Evolutionary conservation across 2,888 invertebrate genomes (phyloP), one percentile per base, ranked within the genome.

Genomic region (Cyclophora punctaria): DNA sequence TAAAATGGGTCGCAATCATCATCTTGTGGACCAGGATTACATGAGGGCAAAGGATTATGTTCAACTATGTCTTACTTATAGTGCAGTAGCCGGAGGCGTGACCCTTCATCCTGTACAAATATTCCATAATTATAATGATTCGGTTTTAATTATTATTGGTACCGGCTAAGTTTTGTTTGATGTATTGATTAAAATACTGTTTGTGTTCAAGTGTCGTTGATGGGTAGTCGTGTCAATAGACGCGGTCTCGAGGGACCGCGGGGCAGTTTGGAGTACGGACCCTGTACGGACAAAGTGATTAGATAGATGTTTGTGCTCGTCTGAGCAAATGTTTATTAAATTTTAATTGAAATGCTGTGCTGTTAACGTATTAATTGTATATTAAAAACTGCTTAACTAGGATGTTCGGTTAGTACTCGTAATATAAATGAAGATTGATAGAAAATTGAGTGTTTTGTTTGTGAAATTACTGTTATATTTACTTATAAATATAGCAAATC

Each of bases 61-160:
- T 54, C 52, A 71, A 71, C 71, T 68, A 71, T 69, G 71, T 64
- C 69, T 71, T 66, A 71, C 65, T 67, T 71, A 67, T 66, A 69
- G 71, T 62, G 65, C 57, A 61, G 60, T 67, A 58, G 85, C 86
- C 82, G 60, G 68, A 60, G 79, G 86, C 80, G 63, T 53, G 62
- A 78, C 62, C 72, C 83, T 78, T 78, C 72, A 83, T 86, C 87
- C 87, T 87, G 71, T 71, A 73, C 86, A 88, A 88, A 87, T 88
- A 88, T 87, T 80, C 80, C 73, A 78, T 77, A n/a, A n/a, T n/a
- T n/a, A 81, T 83, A 85, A 87, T 87, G 79, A 86, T 87, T 80
- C 83, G 81, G 75, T 88, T 87, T 87, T 87, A 87, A 88, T 88
- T 88, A 87, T 88, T 87, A 87, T 87, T 83, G 84, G 80, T 78